These are phyloP conservation scores for Ceyx melanurus DNA, from an alignment of 2,113 vertebrate genomes.

Conservation along the genomic window DNA sequence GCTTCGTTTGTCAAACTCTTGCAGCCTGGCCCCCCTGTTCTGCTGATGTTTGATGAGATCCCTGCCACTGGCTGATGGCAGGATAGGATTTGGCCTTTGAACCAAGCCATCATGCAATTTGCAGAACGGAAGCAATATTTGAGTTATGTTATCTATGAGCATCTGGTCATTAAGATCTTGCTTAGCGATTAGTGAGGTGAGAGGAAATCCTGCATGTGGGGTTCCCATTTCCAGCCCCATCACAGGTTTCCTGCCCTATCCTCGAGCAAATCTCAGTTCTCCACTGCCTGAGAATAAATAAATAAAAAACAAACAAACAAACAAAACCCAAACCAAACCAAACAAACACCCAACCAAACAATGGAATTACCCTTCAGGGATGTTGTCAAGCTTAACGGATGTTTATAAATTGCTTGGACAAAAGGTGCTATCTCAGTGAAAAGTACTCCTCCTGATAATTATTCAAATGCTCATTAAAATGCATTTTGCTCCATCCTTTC, in stretches of 20 bases:
- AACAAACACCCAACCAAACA: no score
- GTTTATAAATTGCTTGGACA: constrained; percentile 6
- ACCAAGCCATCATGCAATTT: neutral
- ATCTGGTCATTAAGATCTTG: constrained; percentile 49
- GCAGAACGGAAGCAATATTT: constrained; percentile 54
- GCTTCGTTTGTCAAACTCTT: neutral
- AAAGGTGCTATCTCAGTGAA: constrained; percentile 35
- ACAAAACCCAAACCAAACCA: neutral
- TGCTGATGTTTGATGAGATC: neutral
- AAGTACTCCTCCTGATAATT: neutral
- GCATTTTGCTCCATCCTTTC: constrained; percentile 1
- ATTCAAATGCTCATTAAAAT: constrained; percentile 39
- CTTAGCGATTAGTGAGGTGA: neutral
- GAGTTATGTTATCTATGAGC: constrained; percentile 13
- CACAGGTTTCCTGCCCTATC: neutral
- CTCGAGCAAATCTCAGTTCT: neutral
- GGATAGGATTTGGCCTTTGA: constrained; percentile 50
- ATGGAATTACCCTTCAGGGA: neutral
- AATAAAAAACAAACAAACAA: neutral
- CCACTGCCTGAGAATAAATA: neutral
- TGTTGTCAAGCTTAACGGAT: constrained; percentile 43
- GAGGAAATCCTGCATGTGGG: neutral
- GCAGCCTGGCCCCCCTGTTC: neutral
- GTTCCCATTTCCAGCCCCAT: neutral
- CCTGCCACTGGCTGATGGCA: neutral